Conservation (phyloP, 2,888 invertebrate genomes). For the Uropetala carovei region DNA sequence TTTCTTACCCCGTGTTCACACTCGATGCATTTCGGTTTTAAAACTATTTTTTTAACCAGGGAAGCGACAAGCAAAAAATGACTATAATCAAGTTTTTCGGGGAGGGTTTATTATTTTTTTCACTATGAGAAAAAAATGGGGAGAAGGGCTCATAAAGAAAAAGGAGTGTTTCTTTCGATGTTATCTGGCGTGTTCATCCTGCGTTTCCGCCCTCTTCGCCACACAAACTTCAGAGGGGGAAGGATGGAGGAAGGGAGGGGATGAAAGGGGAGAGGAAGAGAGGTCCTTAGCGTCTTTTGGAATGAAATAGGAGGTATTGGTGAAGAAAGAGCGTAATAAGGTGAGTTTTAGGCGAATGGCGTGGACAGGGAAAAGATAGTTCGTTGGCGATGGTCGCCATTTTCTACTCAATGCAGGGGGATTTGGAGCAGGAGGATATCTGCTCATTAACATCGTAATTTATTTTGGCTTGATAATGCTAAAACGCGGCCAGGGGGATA, state of each 20-base stretch:
- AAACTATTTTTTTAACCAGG: slow-evolving; percentile 47
- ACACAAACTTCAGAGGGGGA: neutral
- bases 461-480: neutral
- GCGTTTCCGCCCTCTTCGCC: slow-evolving; percentile 51
- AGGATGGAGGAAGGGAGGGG: neutral
- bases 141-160: slow-evolving; percentile 41
- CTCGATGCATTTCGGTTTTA: slow-evolving; percentile 61
- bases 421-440: neutral
- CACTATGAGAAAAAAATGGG: slow-evolving; percentile 25
- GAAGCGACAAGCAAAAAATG: slow-evolving; percentile 59
- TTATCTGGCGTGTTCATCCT: slow-evolving; percentile 50
- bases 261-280: neutral
- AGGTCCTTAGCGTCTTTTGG: slow-evolving; percentile 42
- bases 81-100: slow-evolving; percentile 59
- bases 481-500: neutral
- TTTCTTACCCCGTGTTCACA: slow-evolving; percentile 63
- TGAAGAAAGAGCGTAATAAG: slow-evolving; percentile 13
- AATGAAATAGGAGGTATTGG: slow-evolving; percentile 3
- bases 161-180: slow-evolving; percentile 56
- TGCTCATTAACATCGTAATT: too few relatives aligned
- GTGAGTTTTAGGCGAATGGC: neutral
- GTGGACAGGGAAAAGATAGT: neutral
- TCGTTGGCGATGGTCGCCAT: slow-evolving; percentile 34
- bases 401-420: neutral
- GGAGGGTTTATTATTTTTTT: slow-evolving; percentile 60